phyloP scores from a whole-genome alignment of 1,140 invertebrate species.

The Archegozetes longisetosus region DNA sequence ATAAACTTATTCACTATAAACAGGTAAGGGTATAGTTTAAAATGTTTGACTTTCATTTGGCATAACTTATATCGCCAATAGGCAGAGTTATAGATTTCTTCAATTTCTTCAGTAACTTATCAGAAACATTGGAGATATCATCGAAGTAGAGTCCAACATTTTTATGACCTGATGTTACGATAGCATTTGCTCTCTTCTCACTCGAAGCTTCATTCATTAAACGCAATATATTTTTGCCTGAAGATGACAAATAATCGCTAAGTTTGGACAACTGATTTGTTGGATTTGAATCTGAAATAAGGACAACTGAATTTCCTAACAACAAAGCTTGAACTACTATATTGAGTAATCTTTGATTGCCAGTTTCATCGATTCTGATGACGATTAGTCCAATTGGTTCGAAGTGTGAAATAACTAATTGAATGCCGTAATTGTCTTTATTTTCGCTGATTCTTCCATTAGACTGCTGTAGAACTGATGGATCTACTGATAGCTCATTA shows the following conservation, averaged over 20 bases:
- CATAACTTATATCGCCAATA: background rate
- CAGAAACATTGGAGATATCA: background rate
- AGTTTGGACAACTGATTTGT: background rate
- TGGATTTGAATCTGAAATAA: background rate
- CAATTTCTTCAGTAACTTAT: background rate
- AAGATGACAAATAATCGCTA: background rate
- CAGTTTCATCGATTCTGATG: background rate
- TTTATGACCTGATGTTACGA: background rate
- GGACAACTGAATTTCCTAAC: background rate
- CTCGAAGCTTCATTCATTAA: background rate
- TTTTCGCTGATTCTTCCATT: background rate
- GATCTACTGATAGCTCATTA: background rate
- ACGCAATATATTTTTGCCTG: background rate
- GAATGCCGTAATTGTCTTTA: background rate
- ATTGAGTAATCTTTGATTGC: background rate
- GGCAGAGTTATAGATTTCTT: background rate
- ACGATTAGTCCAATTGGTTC: background rate
- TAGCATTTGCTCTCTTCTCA: background rate
- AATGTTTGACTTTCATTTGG: too few species aligned
- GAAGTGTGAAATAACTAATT: background rate
- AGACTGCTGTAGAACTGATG: background rate
- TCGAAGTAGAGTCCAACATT: background rate
- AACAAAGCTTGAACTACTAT: background rate
- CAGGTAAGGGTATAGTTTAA: too few species aligned
- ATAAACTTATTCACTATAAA: too few species aligned